Evolutionary conservation across 1,140 invertebrate species (phyloP), one percentile per base, ranked within the genome.

Genomic region (Zophobas morio): DNA sequence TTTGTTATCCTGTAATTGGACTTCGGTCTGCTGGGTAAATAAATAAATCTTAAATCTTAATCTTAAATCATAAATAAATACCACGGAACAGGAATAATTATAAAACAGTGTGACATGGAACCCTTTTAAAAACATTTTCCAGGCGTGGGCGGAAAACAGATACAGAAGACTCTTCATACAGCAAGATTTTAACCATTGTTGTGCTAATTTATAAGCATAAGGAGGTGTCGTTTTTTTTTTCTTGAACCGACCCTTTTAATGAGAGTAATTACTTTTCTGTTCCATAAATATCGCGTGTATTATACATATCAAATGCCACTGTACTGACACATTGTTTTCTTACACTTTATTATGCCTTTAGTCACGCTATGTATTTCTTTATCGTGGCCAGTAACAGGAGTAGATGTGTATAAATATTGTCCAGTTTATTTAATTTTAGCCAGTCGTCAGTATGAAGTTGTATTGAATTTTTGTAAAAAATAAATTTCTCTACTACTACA

Each of bases 341-440:
- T 74, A 74, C 71, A 46, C 71, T 74, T 46, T 63, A 74, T 78
- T 71, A 77, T 71, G 51, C 51, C 47, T 57, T 54, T 46, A 66
- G 76, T 78, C 76, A 78, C 76, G 76, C 76, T 71, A 78, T 66
- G 37, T 74, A 35, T 53, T 66, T 39, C 47, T 78, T 74, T 73
- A 56, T 54, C 47, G 49, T 74, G 51, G 32, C 70, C 70, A 57
- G 32, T 37, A 56, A 32, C 72, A 60, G 34, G 40, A 1, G 8
- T 33, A 46, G 71, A 20, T 39, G 40, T 73, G 40, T 39, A 73
- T 36, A 72, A 3, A 54, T 32, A 54, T 73, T 73, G 36, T 73
- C 56, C 40, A 53, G 39, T 53, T 32, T 54, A 54, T 37, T 39
- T 46, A 71, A 46, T 20, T 37, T 70, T 33, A 53, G 20, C 1